These are phyloP conservation scores for Lithodes maja DNA, from an alignment of 2,888 invertebrate genomes.

Conservation along the genomic window DNA sequence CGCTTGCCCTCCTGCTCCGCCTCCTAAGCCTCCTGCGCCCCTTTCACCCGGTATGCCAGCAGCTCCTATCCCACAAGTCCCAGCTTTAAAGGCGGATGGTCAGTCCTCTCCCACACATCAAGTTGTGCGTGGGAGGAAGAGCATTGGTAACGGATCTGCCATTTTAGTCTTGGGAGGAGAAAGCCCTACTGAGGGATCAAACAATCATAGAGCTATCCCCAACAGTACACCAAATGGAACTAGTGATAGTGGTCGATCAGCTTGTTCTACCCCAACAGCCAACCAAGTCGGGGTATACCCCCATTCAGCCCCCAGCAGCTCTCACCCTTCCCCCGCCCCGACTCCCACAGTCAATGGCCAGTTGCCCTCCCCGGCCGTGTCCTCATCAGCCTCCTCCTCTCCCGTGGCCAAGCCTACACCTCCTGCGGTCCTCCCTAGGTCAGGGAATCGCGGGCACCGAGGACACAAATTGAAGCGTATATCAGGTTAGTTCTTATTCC, in stretches of 20 bases:
- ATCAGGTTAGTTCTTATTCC: constrained; percentile 64
- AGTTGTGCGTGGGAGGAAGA: constrained; percentile 54
- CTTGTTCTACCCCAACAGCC: constrained; percentile 27
- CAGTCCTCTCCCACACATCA: constrained; percentile 46
- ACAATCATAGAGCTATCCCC: constrained; percentile 38
- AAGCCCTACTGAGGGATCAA: constrained; percentile 52
- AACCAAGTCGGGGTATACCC: constrained; percentile 29
- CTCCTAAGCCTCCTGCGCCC: constrained; percentile 21
- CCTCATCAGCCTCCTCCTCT: constrained; percentile 55
- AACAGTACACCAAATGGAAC: constrained; percentile 33
- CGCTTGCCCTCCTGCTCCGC: constrained; percentile 33
- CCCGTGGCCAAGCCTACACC: constrained; percentile 54
- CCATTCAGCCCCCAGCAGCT: constrained; percentile 24
- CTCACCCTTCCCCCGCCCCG: constrained; percentile 6
- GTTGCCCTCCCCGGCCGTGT: constrained; percentile 46
- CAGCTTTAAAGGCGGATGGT: constrained; percentile 50
- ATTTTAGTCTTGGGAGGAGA: constrained; percentile 60
- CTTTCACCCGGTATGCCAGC: constrained; percentile 38
- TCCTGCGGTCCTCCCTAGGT: constrained; percentile 59
- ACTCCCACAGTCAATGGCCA: constrained; percentile 33
- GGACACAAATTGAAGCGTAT: constrained; percentile 61
- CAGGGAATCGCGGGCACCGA: constrained; percentile 52
- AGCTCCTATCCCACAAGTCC: constrained; percentile 34
- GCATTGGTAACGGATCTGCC: constrained; percentile 60
- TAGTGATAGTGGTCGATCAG: constrained; percentile 17